Percentiles rank a stretch among this genome's conserved stretches.
phyloP scores from a whole-genome alignment of 2,113 vertebrate genomes.

The Electrona antarctica region DNA sequence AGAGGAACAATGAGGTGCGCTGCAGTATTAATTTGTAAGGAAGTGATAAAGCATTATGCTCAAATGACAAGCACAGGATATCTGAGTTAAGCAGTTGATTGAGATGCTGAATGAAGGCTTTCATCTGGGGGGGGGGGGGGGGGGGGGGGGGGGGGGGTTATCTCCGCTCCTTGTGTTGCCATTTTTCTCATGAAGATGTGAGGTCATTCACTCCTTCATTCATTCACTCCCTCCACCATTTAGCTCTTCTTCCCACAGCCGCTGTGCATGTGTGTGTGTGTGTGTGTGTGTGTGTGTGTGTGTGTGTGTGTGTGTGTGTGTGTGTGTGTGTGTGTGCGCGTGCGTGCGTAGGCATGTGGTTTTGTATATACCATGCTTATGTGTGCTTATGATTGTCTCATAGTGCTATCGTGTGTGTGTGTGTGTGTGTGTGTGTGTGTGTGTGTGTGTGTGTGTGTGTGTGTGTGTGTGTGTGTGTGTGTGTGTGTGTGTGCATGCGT shows the following conservation, averaged over 20 bases:
- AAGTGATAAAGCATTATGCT: too few relatives aligned
- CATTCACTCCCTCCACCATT: conserved; percentile 25
- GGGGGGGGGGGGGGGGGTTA: too few relatives aligned
- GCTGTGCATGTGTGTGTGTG: conserved; percentile 20
- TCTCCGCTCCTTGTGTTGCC: background rate
- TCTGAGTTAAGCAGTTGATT: too few relatives aligned
- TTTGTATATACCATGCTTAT: too few relatives aligned
- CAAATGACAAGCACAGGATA: too few relatives aligned
- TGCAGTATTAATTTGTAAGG: too few relatives aligned
- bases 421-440: conserved; percentile 24
- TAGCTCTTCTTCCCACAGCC: conserved; percentile 29
- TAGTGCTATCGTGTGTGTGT: conserved; percentile 11
- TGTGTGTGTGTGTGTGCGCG: too few relatives aligned
- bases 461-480: background rate
- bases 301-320: conserved; percentile 25
- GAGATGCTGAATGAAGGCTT: too few relatives aligned
- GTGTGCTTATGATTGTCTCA: too few relatives aligned
- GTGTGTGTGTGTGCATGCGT: conserved; percentile 17
- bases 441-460: conserved; percentile 19
- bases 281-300: conserved; percentile 27
- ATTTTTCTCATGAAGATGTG: conserved; percentile 26
- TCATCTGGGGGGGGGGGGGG: too few relatives aligned
- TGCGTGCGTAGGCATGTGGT: too few relatives aligned
- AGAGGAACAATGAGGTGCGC: too few relatives aligned
- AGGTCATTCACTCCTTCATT: conserved; percentile 24